phyloP scores from a whole-genome alignment of 2,113 vertebrate species.

The Pavo muticus region DNA sequence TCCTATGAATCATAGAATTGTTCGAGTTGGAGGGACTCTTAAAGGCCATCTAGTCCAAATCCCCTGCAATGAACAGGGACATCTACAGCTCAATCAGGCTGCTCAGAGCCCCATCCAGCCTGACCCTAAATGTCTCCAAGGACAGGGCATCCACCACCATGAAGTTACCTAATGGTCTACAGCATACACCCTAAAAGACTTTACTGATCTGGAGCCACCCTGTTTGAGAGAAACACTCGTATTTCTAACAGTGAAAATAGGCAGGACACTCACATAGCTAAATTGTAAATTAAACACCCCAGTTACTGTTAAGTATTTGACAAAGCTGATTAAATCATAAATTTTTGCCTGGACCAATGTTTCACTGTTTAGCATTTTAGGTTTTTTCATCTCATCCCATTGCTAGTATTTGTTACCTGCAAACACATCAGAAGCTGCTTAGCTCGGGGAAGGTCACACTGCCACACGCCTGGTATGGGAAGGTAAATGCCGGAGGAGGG shows the following conservation, averaged over 20 bases:
- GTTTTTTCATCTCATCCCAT: not conserved
- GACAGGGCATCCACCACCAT: too few relatives aligned
- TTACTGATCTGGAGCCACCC: not conserved
- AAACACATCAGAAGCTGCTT: not conserved
- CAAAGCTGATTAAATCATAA: not conserved
- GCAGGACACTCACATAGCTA: not conserved
- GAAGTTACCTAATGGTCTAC: not conserved
- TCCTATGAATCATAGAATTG: not conserved
- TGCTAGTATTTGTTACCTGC: not conserved
- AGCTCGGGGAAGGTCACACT: accelerated
- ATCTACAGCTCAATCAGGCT: too few relatives aligned
- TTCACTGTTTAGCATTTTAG: not conserved
- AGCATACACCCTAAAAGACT: not conserved
- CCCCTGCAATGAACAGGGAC: too few relatives aligned
- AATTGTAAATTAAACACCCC: not conserved
- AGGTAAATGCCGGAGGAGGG: accelerated
- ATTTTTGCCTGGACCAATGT: not conserved
- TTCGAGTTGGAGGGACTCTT: too few relatives aligned
- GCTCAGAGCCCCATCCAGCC: too few relatives aligned
- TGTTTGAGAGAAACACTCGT: not conserved
- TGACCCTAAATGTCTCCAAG: too few relatives aligned
- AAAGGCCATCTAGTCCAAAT: too few relatives aligned
- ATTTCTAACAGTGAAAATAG: not conserved
- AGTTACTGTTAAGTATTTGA: not conserved
- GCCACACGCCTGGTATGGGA: accelerated